Percentiles rank a stretch among this genome's conserved stretches.
phyloP scores from a whole-genome alignment of 2,888 invertebrate genomes.

The Idaea biselata region DNA sequence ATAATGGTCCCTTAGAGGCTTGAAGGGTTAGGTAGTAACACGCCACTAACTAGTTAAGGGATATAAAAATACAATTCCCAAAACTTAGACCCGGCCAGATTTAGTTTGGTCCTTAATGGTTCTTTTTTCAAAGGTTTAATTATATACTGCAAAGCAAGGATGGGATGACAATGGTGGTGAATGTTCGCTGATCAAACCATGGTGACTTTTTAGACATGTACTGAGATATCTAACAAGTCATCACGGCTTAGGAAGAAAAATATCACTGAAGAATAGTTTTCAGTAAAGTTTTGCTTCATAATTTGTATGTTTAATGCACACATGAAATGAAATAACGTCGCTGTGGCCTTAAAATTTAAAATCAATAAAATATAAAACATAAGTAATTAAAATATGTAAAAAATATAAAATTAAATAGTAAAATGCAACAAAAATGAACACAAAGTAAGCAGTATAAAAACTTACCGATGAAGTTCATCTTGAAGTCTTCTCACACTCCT shows the following conservation, averaged over 20 bases:
- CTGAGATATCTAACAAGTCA: too few species aligned
- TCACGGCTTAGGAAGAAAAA: too few species aligned
- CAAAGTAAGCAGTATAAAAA: constrained; percentile 22
- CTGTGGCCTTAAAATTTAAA: too few species aligned
- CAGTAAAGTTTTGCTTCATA: not conserved
- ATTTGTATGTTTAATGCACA: not conserved
- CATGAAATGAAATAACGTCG: not conserved
- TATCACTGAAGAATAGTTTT: too few species aligned
- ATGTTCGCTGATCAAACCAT: not conserved
- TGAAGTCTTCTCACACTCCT: constrained; percentile 47
- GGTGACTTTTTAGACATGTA: not conserved
- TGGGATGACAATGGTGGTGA: not conserved
- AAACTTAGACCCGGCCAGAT: not conserved
- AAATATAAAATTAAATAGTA: not conserved
- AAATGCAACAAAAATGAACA: constrained; percentile 4
- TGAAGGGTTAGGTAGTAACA: not conserved
- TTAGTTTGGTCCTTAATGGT: not conserved
- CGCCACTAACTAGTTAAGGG: not conserved
- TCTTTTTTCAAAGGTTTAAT: not conserved
- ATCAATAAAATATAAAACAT: not conserved
- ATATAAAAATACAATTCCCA: not conserved
- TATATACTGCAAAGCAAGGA: not conserved
- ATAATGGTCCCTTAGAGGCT: not conserved
- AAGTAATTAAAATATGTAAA: not conserved
- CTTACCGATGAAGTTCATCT: constrained; percentile 76